These are phyloP conservation scores for Dreissena rostriformis DNA, from an alignment of 1,140 invertebrate genomes.

Conservation along the genomic window DNA sequence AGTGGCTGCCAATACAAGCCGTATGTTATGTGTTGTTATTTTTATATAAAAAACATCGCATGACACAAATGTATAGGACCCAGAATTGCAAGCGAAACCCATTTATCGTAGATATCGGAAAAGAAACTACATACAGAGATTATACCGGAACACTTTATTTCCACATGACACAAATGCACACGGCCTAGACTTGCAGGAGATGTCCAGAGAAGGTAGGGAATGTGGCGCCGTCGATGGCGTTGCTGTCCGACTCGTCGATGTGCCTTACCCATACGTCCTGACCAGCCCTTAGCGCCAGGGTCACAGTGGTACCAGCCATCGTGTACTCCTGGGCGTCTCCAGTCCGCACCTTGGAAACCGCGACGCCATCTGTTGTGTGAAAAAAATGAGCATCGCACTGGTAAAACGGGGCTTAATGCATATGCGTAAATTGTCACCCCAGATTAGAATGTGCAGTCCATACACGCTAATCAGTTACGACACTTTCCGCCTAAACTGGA, in stretches of 20 bases:
- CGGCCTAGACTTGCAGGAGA: slow-evolving; percentile 13
- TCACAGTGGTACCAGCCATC: slow-evolving; percentile 36
- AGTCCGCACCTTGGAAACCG: slow-evolving; percentile 17
- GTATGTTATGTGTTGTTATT: too few species aligned
- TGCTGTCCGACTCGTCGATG: slow-evolving; percentile 41
- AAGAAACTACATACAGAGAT: too few species aligned
- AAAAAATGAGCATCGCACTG: not conserved
- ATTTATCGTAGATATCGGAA: slow-evolving; percentile 19
- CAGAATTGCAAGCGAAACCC: slow-evolving; percentile 32
- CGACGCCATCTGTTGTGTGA: slow-evolving; percentile 5
- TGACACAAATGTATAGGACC: too few species aligned
- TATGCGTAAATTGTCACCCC: too few species aligned
- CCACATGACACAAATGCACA: too few species aligned
- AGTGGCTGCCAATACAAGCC: too few species aligned
- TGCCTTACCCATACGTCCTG: slow-evolving; percentile 50
- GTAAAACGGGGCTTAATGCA: too few species aligned
- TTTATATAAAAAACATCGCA: too few species aligned
- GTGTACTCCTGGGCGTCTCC: slow-evolving; percentile 24
- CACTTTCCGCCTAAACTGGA: too few species aligned
- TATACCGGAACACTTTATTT: too few species aligned
- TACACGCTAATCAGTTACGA: too few species aligned
- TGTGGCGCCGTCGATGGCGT: slow-evolving; percentile 27
- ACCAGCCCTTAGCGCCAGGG: slow-evolving; percentile 10
- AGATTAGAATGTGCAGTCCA: not conserved
- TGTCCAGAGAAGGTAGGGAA: slow-evolving; percentile 50